Conservation (phyloP, 2,888 invertebrate species). For the Mesoligia furuncula region DNA sequence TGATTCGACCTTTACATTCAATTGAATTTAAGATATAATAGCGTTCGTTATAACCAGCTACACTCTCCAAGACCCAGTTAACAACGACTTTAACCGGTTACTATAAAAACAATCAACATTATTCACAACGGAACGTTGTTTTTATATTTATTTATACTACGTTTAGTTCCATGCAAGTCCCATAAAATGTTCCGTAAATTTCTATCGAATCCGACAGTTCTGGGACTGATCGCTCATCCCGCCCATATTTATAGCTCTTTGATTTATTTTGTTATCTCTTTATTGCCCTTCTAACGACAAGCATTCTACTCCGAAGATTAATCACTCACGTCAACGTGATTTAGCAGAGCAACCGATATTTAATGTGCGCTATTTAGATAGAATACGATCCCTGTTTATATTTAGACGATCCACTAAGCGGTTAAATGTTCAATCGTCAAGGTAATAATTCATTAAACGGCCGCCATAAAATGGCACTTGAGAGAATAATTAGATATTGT, state of each 20-base stretch:
- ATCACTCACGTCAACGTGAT: conserved; percentile 89
- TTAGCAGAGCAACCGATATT: conserved; percentile 90
- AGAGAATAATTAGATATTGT: conserved; percentile 73
- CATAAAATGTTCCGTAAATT: conserved; percentile 87
- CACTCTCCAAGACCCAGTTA: conserved; percentile 55
- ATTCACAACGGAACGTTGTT: conserved; percentile 84
- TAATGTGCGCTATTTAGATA: conserved; percentile 88
- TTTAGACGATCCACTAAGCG: conserved; percentile 83
- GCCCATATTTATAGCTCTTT: conserved; percentile 88
- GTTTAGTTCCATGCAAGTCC: conserved; percentile 81
- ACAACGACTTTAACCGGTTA: conserved; percentile 69
- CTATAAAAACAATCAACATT: conserved; percentile 83
- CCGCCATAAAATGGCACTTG: conserved; percentile 66
- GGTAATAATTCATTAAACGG: conserved; percentile 75
- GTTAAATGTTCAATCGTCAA: conserved; percentile 82
- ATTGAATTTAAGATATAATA: conserved; percentile 73
- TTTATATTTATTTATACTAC: conserved; percentile 85
- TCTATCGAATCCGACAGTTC: conserved; percentile 84
- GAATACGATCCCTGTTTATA: conserved; percentile 85
- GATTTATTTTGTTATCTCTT: conserved; percentile 91
- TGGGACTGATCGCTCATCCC: conserved; percentile 88
- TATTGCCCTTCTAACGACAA: conserved; percentile 89
- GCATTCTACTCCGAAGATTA: conserved; percentile 89
- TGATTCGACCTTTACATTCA: conserved; percentile 69
- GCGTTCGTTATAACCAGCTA: conserved; percentile 72